These are phyloP conservation scores for Archocentrus centrarchus DNA, from an alignment of 2,113 vertebrate genomes.

Conservation along the genomic window DNA sequence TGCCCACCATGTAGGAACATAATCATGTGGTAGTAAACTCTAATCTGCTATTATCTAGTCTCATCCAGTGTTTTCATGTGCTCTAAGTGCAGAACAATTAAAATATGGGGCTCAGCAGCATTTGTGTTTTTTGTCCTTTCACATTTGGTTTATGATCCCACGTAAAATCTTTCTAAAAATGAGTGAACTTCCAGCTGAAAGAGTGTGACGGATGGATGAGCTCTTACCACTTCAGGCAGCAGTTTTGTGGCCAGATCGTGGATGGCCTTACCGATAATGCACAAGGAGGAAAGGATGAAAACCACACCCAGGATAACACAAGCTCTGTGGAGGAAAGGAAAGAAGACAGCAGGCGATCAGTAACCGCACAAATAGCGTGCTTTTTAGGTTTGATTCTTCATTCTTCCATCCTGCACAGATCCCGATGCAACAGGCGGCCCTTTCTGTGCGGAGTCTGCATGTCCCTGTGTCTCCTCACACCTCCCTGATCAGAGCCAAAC, in stretches of 20 bases:
- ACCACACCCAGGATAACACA: slow-evolving; percentile 93
- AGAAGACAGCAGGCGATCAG: background rate
- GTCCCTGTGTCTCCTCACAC: background rate
- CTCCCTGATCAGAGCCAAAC: background rate
- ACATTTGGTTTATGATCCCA: background rate
- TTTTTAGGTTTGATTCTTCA: background rate
- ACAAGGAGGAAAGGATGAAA: slow-evolving; percentile 94
- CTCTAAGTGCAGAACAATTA: background rate
- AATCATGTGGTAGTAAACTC: background rate
- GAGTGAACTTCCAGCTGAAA: background rate
- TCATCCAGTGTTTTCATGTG: background rate
- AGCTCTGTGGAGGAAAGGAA: slow-evolving; percentile 80
- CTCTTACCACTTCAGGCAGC: slow-evolving; percentile 97
- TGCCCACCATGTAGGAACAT: background rate
- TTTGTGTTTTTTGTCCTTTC: background rate
- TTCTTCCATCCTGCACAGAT: background rate
- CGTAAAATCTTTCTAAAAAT: background rate
- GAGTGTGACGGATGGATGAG: background rate
- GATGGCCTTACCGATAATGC: slow-evolving; percentile 96
- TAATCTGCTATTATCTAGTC: background rate
- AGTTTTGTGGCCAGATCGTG: slow-evolving; percentile 93
- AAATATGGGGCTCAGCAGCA: background rate
- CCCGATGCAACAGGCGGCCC: background rate
- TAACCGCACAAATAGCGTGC: background rate
- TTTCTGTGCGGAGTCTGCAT: background rate